phyloP scores from a whole-genome alignment of 2,888 invertebrate species.

The Parthenolecanium corni region DNA sequence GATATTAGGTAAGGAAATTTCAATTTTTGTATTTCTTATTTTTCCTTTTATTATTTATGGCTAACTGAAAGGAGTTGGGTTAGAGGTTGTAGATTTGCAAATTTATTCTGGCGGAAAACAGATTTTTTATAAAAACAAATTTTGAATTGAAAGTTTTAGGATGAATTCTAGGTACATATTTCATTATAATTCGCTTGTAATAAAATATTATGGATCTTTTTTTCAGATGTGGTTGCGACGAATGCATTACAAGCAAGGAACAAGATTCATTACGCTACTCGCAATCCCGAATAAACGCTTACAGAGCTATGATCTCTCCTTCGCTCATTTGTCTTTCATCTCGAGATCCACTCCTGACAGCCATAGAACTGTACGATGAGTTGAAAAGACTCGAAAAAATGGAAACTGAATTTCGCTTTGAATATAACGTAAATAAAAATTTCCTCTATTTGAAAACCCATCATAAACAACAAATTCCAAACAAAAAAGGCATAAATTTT shows the following conservation, averaged over 20 bases:
- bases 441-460: neutral
- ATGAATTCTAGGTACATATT: no score
- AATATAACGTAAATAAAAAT: slow-evolving; percentile 61
- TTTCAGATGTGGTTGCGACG: slow-evolving; percentile 80
- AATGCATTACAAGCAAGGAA: slow-evolving; percentile 71
- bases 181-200: no score
- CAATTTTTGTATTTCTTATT: neutral
- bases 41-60: no score
- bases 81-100: no score
- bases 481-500: no score
- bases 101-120: no score
- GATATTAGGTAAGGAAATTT: slow-evolving; percentile 62
- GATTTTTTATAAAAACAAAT: no score
- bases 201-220: no score
- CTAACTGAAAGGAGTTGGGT: no score
- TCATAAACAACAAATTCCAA: no score
- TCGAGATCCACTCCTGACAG: slow-evolving; percentile 83
- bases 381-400: slow-evolving; percentile 72
- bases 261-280: slow-evolving; percentile 80
- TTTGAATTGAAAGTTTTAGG: no score
- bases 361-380: slow-evolving; percentile 92
- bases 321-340: slow-evolving; percentile 87
- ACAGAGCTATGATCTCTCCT: slow-evolving; percentile 78
- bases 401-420: slow-evolving; percentile 88
- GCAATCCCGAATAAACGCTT: slow-evolving; percentile 89